These are phyloP conservation scores for Phengaris arion DNA, from an alignment of 2,888 invertebrate genomes.

Conservation along the genomic window DNA sequence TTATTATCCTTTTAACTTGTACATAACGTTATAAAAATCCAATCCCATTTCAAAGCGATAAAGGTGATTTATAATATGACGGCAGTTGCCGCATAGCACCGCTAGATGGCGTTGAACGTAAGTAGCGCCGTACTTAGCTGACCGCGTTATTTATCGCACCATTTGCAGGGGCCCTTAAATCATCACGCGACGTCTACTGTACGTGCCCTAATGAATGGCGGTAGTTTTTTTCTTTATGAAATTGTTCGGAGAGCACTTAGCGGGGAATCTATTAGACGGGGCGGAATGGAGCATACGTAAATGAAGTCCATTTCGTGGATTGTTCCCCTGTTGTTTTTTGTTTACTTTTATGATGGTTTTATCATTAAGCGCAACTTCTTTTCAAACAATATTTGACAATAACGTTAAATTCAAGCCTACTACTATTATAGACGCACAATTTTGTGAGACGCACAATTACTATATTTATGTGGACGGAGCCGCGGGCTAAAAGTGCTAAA, in stretches of 20 bases:
- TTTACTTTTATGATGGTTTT: background rate
- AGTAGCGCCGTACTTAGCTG: conserved; percentile 68
- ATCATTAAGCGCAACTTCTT: background rate
- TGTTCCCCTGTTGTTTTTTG: conserved; percentile 5
- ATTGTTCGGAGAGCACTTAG: conserved; percentile 73
- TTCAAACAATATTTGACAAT: no score
- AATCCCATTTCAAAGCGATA: conserved; percentile 18
- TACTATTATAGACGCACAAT: no score
- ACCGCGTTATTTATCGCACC: conserved; percentile 78
- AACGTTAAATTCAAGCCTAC: no score
- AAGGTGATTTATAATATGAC: conserved; percentile 49
- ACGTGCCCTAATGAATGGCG: conserved; percentile 75
- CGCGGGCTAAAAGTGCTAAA: no score
- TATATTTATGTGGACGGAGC: no score
- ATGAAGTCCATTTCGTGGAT: conserved; percentile 14
- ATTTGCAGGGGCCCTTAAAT: conserved; percentile 75
- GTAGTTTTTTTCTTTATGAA: conserved; percentile 71
- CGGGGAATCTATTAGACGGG: conserved; percentile 66
- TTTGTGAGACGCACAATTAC: no score
- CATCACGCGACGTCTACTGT: conserved; percentile 73
- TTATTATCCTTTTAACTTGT: background rate
- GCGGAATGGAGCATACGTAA: conserved; percentile 46
- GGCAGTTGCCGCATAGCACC: conserved; percentile 45
- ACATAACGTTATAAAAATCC: background rate
- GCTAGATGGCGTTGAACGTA: conserved; percentile 66